Evolutionary conservation across 1,140 invertebrate genomes (phyloP), one percentile per base, ranked within the genome.

Genomic region (Hypothenemus hampei): DNA sequence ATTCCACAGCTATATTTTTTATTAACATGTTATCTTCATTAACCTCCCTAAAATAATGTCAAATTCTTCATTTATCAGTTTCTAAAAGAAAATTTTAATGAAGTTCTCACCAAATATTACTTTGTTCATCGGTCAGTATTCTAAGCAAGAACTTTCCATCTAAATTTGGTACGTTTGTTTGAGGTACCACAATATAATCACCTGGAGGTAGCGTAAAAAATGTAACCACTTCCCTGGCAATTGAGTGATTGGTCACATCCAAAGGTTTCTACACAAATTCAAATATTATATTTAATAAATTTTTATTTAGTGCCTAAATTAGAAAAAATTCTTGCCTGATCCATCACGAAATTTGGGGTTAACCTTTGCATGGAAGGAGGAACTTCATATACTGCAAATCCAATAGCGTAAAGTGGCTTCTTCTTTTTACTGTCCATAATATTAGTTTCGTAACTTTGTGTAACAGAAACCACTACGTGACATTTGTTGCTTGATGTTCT

Each of bases 141-240:
- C 85, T 71, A 29, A 87, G 73, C 18, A 86, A 74, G 71, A 87
- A 87, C 70, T 82, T 82, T 31, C 79, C 81, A 65, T 86, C 83
- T 59, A 78, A 75, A 74, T 86, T 82, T 15, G 84, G 77, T 37
- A 78, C 71, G 50, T 80, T 78, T 10, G 85, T 85, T 73, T 87
- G 85, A 24, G 86, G 86, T 41, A 90, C 80, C n/a, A 89, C 79
- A 33, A 88, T 80, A 70, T 87, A 89, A 67, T 87, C 82, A 3
- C 87, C 86, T 13, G 86, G 80, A 22, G 83, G 83, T 54, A 89
- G 72, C 15, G 84, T 82, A 69, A 88, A 84, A 70, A 88, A 85
- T 23, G 85, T 86, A 3, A 78, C 81, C 22, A 87, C 81, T 73
- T 89, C 85, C 60, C 85, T 73, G 7, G 82, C 78, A 16, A 83